Base-by-base conservation (phyloP, 2,888 invertebrate species). In the Acanthococcus lagerstroemiae region DNA sequence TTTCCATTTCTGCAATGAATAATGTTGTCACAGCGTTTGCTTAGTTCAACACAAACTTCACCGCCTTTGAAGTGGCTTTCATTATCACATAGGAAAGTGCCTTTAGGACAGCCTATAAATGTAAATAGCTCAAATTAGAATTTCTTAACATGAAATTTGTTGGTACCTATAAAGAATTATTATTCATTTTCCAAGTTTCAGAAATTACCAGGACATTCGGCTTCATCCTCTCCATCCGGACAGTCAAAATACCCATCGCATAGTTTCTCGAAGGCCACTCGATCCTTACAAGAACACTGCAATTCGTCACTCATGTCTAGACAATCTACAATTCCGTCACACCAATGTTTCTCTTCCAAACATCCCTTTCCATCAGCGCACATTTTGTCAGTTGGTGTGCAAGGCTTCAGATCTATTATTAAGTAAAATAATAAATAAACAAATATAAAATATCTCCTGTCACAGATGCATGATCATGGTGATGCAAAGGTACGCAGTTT, bases 221-320 rank as follows among this genome's bases (percentile, higher is more conserved):
- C 77, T 78, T 91, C 90, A 72, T 90, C 90, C 77, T 88, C 88
- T 21, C 85, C 87, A 71, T 82, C 81, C 0, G 90, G 90, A 74
- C 90, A 91, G 73, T 91, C 91, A 55, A 83, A 82, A 72, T 86
- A 89, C 17, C 88, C 88, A 75, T 92, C 92, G 73, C 92, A 92
- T 0, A 84, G 74, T 70, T 87, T 81, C 3, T 81, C 77, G 54
- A 78, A 77, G 17, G 81, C 80, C 12, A 91, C 80, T 67, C 88
- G 81, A n/a, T 83, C 78, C 67, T 80, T 83, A 73, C 92, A 92
- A 0, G 82, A 80, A 72, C 92, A 92, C 12, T 78, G 77, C 0
- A 78, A 77, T 75, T 92, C 92, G 72, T 92, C 92, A 71, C 88
- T 89, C 0, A 83, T 83, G 73, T 90, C 90, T 1, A 77, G 72